phyloP scores from a whole-genome alignment of 2,113 vertebrate species.

The Sinocyclocheilus maitianheensis region DNA sequence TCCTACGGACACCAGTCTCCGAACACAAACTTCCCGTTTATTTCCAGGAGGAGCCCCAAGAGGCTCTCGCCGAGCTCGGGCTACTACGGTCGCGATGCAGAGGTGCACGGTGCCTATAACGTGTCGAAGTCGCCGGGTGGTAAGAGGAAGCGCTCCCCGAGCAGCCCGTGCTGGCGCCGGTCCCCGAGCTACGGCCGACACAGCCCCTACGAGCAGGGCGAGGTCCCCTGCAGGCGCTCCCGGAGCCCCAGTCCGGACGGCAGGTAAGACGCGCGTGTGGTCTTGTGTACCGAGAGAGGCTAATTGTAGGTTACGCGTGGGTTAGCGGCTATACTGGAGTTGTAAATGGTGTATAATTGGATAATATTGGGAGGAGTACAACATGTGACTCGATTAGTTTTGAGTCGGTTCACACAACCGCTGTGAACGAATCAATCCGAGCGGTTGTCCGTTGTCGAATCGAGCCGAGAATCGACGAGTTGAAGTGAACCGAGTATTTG shows the following conservation, averaged over 20 bases:
- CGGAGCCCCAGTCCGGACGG: conserved; percentile 82
- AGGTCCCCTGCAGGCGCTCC: conserved; percentile 77
- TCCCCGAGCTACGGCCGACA: conserved; percentile 90
- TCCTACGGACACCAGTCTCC: conserved; percentile 77
- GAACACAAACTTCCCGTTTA: conserved; percentile 64
- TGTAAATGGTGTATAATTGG: no score
- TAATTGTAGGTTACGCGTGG: not conserved
- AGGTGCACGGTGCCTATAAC: conserved; percentile 68
- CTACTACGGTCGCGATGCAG: conserved; percentile 73
- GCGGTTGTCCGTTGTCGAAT: no score
- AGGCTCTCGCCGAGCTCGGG: conserved; percentile 72
- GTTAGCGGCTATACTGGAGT: not conserved
- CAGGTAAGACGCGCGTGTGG: conserved; percentile 72
- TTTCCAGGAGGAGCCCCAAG: conserved; percentile 75
- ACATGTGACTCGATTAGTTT: no score
- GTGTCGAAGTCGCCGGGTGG: conserved; percentile 76
- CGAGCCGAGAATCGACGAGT: no score
- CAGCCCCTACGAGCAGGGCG: conserved; percentile 89
- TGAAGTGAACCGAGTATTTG: no score
- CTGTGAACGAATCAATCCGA: no score
- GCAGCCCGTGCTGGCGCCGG: conserved; percentile 84
- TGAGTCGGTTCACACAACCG: no score
- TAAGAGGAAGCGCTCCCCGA: conserved; percentile 78
- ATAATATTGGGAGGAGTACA: no score
- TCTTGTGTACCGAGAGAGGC: not conserved